A percentile compares a stretch with the other conserved stretches of the same genome.
phyloP scores from a whole-genome alignment of 2,888 invertebrate genomes.

The Ectemnius lituratus region DNA sequence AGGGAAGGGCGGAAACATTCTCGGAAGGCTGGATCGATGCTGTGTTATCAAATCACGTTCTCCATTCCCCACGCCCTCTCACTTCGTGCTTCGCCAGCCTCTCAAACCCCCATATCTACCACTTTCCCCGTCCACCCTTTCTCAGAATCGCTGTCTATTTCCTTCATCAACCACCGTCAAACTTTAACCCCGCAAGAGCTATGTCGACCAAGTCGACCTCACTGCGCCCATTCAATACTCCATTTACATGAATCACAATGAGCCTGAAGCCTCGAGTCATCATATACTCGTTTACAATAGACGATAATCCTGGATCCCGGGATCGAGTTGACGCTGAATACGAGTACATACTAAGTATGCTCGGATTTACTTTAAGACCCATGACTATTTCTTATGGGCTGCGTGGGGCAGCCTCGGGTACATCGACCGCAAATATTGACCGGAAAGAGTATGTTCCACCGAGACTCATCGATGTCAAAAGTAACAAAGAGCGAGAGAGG shows the following conservation, averaged over 20 bases:
- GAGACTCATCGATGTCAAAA: no score
- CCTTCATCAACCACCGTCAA: no score
- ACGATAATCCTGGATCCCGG: no score
- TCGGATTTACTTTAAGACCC: no score
- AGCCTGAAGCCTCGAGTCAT: background rate
- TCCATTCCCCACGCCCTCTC: conserved; percentile 35
- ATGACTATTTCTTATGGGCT: no score
- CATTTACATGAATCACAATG: conserved; percentile 1
- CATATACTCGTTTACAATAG: background rate
- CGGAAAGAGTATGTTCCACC: background rate
- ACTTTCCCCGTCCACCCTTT: background rate
- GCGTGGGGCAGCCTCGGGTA: background rate
- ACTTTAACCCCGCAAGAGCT: no score
- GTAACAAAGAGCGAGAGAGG: background rate
- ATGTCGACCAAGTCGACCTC: background rate
- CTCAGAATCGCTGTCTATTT: background rate
- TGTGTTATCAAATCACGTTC: conserved; percentile 65
- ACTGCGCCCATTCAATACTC: background rate
- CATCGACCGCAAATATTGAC: conserved; percentile 1
- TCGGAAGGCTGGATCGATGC: conserved; percentile 65
- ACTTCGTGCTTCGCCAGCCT: background rate
- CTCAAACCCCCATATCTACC: conserved; percentile 3
- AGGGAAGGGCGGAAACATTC: conserved; percentile 57
- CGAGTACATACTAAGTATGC: no score
- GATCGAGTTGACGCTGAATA: no score